These are phyloP conservation scores for Abrostola triplasia DNA, from an alignment of 2,888 invertebrate genomes.

Conservation along the genomic window DNA sequence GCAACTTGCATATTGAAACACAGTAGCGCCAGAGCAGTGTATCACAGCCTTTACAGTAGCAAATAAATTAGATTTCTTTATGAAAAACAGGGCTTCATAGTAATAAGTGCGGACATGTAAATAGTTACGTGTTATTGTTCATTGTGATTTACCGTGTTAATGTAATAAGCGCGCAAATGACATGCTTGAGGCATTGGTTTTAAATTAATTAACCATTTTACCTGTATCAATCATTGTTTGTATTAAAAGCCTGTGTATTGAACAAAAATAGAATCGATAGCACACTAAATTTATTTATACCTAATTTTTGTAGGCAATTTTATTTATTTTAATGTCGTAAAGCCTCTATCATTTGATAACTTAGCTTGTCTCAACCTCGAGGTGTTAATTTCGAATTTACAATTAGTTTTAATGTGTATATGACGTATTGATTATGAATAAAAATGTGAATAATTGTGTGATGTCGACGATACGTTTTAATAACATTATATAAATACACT, in stretches of 20 bases:
- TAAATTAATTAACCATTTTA: constrained; percentile 1
- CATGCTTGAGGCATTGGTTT: constrained; percentile 9
- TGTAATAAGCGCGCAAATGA: constrained; percentile 35
- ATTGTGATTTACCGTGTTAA: constrained; percentile 59
- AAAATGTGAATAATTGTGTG: constrained; percentile 86
- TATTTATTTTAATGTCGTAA: not conserved
- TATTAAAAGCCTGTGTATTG: too few species aligned
- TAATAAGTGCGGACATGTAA: constrained; percentile 61
- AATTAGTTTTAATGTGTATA: constrained; percentile 79
- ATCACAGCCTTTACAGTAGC: constrained; percentile 17
- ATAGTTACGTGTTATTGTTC: constrained; percentile 63
- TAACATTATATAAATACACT: constrained; percentile 84
- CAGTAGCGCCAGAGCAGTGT: not conserved
- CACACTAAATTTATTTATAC: too few species aligned
- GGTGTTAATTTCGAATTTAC: constrained; percentile 85
- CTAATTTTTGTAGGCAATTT: not conserved
- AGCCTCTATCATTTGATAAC: not conserved
- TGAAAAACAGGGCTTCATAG: constrained; percentile 69
- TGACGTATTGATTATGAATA: constrained; percentile 65
- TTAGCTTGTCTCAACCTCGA: constrained; percentile 41
- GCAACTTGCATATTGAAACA: too few species aligned
- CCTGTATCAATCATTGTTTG: not conserved
- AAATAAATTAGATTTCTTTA: constrained; percentile 50
- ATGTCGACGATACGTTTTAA: constrained; percentile 83
- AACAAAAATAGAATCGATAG: too few species aligned